Percentiles rank a stretch among this genome's conserved stretches.
These are phyloP conservation scores for Drosophila putrida DNA, from an alignment of 2,888 invertebrate genomes.

Conservation along the genomic window DNA sequence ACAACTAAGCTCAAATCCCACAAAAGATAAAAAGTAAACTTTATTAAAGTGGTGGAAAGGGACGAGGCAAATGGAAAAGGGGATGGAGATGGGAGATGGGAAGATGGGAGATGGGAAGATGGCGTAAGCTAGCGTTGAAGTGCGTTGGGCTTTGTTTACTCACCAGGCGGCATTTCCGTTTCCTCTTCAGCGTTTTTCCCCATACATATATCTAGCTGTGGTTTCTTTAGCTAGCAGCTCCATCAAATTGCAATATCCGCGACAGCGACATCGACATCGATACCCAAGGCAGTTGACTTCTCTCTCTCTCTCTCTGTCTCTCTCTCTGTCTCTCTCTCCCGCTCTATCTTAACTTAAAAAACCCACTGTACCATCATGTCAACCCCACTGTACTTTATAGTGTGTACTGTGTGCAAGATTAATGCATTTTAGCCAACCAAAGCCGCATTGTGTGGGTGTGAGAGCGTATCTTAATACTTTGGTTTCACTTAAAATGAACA, in stretches of 20 bases:
- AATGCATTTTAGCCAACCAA: slow-evolving; percentile 65
- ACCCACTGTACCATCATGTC: slow-evolving; percentile 12
- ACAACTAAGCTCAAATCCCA: slow-evolving; percentile 55
- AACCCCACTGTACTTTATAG: background rate
- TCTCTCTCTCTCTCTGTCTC: background rate
- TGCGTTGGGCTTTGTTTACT: slow-evolving; percentile 71
- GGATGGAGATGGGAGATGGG: slow-evolving; percentile 6
- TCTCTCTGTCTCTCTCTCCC: too few relatives aligned
- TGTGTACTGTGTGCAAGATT: slow-evolving; percentile 56
- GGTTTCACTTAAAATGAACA: slow-evolving; percentile 71
- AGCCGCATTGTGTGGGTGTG: slow-evolving; percentile 34
- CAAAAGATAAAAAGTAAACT: slow-evolving; percentile 73
- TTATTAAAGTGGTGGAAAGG: slow-evolving; percentile 30
- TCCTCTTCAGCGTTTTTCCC: slow-evolving; percentile 32
- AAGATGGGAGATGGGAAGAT: slow-evolving; percentile 13
- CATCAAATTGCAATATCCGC: slow-evolving; percentile 79
- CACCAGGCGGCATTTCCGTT: slow-evolving; percentile 51
- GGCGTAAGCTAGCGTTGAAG: slow-evolving; percentile 49
- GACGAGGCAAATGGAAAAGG: background rate
- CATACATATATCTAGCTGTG: slow-evolving; percentile 19
- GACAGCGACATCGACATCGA: slow-evolving; percentile 63
- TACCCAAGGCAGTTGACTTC: slow-evolving; percentile 32
- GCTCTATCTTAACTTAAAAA: background rate
- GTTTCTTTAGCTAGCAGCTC: slow-evolving; percentile 48
- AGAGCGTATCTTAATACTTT: slow-evolving; percentile 71